Evolutionary conservation across 2,113 vertebrate species (phyloP).

Genomic region (Numenius arquata): DNA sequence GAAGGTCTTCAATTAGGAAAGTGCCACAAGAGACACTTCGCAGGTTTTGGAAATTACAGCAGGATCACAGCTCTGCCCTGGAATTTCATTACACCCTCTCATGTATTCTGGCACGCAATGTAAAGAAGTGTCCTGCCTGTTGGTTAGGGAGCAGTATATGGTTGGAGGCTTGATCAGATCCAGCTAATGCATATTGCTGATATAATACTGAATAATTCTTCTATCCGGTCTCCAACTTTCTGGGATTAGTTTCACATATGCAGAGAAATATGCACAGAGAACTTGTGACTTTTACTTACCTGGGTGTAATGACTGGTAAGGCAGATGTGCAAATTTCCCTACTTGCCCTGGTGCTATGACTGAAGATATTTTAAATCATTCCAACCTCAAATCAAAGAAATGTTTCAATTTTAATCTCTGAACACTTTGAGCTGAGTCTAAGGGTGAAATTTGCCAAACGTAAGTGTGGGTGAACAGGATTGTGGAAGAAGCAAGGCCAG

Average conservation of each 20-base stretch:
- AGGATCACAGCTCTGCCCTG: not conserved
- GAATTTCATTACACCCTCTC: not conserved
- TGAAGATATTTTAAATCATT: not conserved
- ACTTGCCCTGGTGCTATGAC: not conserved
- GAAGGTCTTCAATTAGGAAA: not conserved
- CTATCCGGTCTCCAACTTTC: not conserved
- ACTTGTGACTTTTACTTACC: not conserved
- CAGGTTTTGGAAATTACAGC: not conserved
- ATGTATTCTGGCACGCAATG: not conserved
- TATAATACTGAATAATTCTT: not conserved
- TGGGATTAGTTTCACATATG: not conserved
- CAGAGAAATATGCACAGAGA: not conserved
- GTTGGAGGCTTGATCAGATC: not conserved
- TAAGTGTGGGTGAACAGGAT: too few relatives aligned
- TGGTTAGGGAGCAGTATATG: not conserved
- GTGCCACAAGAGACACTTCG: not conserved
- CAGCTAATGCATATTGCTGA: not conserved
- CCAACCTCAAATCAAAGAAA: not conserved
- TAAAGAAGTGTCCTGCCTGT: not conserved
- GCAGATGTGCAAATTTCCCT: not conserved
- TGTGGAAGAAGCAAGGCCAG: too few relatives aligned
- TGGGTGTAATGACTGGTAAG: not conserved
- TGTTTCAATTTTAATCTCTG: not conserved
- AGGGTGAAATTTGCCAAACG: slow-evolving; percentile 10
- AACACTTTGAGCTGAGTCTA: not conserved